phyloP scores from a whole-genome alignment of 2,797 vertebrate species.

The Epinephelus awoara region DNA sequence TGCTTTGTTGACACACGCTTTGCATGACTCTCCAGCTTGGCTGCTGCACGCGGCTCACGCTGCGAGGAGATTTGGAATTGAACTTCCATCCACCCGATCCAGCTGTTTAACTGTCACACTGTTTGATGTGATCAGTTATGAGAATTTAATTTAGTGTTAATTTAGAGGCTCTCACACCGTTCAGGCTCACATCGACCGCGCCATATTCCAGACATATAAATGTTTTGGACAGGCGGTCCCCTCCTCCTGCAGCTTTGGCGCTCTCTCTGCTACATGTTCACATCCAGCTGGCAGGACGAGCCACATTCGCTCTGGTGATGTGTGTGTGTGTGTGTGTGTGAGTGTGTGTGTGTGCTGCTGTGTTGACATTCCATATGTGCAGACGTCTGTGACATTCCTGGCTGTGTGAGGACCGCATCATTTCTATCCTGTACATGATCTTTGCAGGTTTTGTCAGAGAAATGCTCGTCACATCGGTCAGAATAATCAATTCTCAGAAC shows the following conservation, averaged over 20 bases:
- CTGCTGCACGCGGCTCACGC: not conserved
- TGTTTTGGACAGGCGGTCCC: not conserved
- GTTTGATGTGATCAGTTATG: slow-evolving; percentile 26
- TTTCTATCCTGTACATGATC: slow-evolving; percentile 9
- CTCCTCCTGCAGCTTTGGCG: slow-evolving; percentile 15
- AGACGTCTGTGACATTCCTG: slow-evolving; percentile 37
- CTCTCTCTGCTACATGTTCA: not conserved
- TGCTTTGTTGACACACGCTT: not conserved
- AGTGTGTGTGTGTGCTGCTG: slow-evolving; percentile 12
- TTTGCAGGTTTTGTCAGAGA: slow-evolving; percentile 12
- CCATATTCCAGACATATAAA: not conserved
- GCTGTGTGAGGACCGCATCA: slow-evolving; percentile 11
- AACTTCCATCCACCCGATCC: not conserved
- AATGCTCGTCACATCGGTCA: not conserved
- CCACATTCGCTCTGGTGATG: slow-evolving; percentile 52
- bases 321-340: slow-evolving; percentile 8
- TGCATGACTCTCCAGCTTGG: not conserved
- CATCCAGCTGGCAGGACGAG: slow-evolving; percentile 52
- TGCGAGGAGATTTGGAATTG: slow-evolving; percentile 22
- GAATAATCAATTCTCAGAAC: slow-evolving; percentile 25
- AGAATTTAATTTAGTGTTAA: slow-evolving; percentile 35
- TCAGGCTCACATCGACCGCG: not conserved
- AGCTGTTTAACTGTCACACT: slow-evolving; percentile 29
- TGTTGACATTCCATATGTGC: slow-evolving; percentile 63
- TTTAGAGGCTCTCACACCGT: slow-evolving; percentile 18